Evolutionary conservation across 2,888 invertebrate genomes (phyloP).

Genomic region (Geophilus truncorum): DNA sequence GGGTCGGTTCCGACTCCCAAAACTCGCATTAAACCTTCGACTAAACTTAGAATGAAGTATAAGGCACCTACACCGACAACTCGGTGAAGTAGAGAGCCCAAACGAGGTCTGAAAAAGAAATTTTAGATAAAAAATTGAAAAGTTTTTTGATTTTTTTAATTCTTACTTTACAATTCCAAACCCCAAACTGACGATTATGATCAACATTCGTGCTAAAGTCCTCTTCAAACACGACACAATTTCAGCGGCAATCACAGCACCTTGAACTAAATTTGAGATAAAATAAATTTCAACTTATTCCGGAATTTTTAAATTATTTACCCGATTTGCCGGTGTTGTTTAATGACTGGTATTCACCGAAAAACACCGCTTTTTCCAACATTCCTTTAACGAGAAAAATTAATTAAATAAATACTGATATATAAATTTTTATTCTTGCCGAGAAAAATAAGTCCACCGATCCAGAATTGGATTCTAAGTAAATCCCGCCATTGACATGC

Average conservation of each 20-base stretch:
- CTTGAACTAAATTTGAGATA: constrained; percentile 59
- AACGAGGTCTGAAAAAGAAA: constrained; percentile 62
- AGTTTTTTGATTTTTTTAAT: not conserved
- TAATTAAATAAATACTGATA: no score
- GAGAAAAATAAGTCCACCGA: constrained; percentile 81
- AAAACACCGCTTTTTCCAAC: constrained; percentile 71
- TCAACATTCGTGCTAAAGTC: constrained; percentile 84
- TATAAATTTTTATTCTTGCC: constrained; percentile 53
- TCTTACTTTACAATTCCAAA: constrained; percentile 92
- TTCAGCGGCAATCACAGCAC: constrained; percentile 78
- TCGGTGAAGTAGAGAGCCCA: constrained; percentile 82
- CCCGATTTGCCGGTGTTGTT: constrained; percentile 60
- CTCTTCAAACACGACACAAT: constrained; percentile 86
- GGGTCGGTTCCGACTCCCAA: constrained; percentile 60
- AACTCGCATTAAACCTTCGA: constrained; percentile 78
- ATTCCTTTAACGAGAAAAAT: constrained; percentile 47
- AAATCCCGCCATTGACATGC: constrained; percentile 86
- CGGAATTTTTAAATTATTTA: constrained; percentile 32
- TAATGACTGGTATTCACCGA: constrained; percentile 77
- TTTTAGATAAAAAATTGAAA: not conserved
- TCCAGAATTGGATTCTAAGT: constrained; percentile 91
- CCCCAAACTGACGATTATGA: constrained; percentile 88
- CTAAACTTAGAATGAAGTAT: constrained; percentile 77
- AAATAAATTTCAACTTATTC: not conserved
- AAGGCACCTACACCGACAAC: constrained; percentile 76